Evolutionary conservation across 2,888 invertebrate genomes (phyloP).

Genomic region (Zygogramma bicolorata): DNA sequence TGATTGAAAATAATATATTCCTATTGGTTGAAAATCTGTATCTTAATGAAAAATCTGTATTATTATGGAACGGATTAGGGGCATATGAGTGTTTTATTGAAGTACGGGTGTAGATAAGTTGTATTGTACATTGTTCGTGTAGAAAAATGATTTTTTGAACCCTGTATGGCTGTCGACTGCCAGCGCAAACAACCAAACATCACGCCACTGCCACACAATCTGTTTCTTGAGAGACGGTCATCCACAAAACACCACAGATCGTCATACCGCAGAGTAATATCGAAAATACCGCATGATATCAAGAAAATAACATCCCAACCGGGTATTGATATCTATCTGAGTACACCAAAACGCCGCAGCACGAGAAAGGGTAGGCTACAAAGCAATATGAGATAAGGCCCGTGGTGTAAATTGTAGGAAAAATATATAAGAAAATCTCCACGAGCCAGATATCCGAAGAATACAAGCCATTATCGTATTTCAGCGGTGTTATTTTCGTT

Average conservation of each 20-base stretch:
- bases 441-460: constrained; percentile 18
- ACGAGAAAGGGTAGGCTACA: neutral
- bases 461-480: constrained; percentile 31
- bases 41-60: too few species aligned
- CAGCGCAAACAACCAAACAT: too few species aligned
- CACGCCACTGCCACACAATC: neutral
- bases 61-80: too few species aligned
- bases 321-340: constrained; percentile 5
- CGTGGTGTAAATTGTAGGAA: constrained; percentile 2
- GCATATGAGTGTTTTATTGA: too few species aligned
- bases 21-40: too few species aligned
- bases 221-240: neutral
- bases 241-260: neutral
- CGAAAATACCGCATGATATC: neutral
- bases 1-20: too few species aligned
- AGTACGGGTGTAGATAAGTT: too few species aligned
- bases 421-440: neutral
- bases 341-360: neutral
- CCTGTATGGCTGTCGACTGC: too few species aligned
- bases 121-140: too few species aligned
- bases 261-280: neutral
- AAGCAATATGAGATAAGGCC: constrained; percentile 2
- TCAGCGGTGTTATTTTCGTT: constrained; percentile 22
- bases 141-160: too few species aligned
- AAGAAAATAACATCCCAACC: neutral